Evolutionary conservation across 2,888 invertebrate species (phyloP), one percentile per base, ranked within the genome.

Genomic region (Acronicta aceris): DNA sequence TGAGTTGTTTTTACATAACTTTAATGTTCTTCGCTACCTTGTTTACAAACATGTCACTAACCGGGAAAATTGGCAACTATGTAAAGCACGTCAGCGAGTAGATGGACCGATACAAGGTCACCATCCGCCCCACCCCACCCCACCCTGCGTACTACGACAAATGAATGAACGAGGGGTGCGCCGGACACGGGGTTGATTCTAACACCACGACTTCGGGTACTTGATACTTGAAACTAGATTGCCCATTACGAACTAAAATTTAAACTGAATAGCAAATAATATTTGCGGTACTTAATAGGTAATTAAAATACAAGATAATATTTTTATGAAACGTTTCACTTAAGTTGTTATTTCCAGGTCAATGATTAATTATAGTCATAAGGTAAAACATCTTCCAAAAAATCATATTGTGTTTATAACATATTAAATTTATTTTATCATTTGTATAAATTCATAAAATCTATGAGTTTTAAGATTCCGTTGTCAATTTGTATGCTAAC

Each of bases 91-190:
- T 60, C 62, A 65, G 38, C 54, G 54, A 50, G 60, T 54, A 65
- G 48, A 57, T 52, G 13, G 15, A 16, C 41, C 9, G 56, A 59
- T 36, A 65, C 78, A 78, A 78, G 78, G 78, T 78, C 78, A 75
- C 71, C 62, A 47, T n/a, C 54, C 57, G 21, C 61, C 71, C 55
- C 50, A 30, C 73, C 61, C 61, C 48, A n/a, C 56, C 64, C 48
- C 56, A 21, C 59, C 50, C 49, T 30, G 51, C 46, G 59, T 58
- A 62, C 67, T 70, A 58, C 72, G 80, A 85, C 90, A 89, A 91
- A 90, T 91, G 90, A 91, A 91, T 90, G 91, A 89, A 88, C 85
- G 81, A 82, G 86, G 88, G 84, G 79, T 78, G 81, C 76, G 80
- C 79, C 72, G 82, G 84, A 82, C 84, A 78, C 82, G 79, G 86